Evolutionary conservation across 2,797 vertebrate genomes (phyloP).

Genomic region (Lemur catta): DNA sequence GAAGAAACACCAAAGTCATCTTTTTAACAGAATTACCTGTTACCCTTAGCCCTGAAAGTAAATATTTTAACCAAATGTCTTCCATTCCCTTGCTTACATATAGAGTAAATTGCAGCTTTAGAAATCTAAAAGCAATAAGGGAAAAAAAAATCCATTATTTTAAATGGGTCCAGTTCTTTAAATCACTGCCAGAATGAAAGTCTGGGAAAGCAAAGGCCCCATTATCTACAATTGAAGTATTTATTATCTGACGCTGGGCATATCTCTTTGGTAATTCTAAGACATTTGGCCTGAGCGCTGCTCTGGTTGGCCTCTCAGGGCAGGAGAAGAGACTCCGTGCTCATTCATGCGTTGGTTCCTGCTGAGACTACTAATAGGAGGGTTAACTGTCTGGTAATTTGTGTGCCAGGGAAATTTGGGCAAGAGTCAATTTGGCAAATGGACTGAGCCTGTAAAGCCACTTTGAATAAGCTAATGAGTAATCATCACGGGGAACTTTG

Average conservation of each 20-base stretch:
- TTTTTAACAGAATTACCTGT: slow-evolving; percentile 39
- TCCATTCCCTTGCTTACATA: not conserved
- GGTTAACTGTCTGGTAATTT: slow-evolving; percentile 59
- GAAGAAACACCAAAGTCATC: not conserved
- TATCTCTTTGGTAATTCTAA: slow-evolving; percentile 5
- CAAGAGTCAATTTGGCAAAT: slow-evolving; percentile 67
- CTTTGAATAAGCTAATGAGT: slow-evolving; percentile 69
- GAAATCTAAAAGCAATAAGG: slow-evolving; percentile 26
- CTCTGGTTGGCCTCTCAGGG: slow-evolving; percentile 8
- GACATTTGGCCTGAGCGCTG: slow-evolving; percentile 2
- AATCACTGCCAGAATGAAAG: not conserved
- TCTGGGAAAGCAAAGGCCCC: slow-evolving; percentile 17
- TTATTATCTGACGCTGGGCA: not conserved
- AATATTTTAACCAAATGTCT: slow-evolving; percentile 14
- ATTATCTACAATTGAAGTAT: slow-evolving; percentile 6
- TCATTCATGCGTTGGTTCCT: slow-evolving; percentile 30
- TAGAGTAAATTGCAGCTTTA: slow-evolving; percentile 32
- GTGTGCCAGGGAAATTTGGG: slow-evolving; percentile 71
- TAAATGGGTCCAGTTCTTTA: not conserved
- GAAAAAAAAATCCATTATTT: not conserved
- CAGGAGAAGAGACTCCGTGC: not conserved
- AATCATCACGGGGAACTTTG: slow-evolving; percentile 32
- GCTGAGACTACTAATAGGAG: slow-evolving; percentile 63
- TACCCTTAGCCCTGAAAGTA: not conserved
- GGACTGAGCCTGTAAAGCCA: slow-evolving; percentile 51